Percentiles rank a stretch among this genome's conserved stretches.
phyloP scores from a whole-genome alignment of 2,113 vertebrate species.

The Laticauda laticaudata region DNA sequence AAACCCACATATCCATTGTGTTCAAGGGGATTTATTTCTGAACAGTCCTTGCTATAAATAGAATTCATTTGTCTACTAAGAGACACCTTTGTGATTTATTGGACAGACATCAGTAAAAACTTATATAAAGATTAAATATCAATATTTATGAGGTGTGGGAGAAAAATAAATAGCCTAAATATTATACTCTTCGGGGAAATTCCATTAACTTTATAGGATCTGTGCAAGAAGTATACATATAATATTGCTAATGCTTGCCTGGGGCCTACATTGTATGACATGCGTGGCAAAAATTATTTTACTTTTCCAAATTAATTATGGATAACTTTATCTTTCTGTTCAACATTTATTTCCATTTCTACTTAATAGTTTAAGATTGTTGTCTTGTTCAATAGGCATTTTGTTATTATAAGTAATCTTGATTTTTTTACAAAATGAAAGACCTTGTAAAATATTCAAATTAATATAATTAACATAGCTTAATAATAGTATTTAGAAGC shows the following conservation, averaged over 20 bases:
- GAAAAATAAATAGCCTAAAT: not conserved
- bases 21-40: not conserved
- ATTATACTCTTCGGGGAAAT: not conserved
- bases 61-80: not conserved
- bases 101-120: slow-evolving; percentile 17
- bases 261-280: not conserved
- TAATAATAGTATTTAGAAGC: not conserved
- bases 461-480: not conserved
- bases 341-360: not conserved
- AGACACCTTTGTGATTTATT: slow-evolving; percentile 2
- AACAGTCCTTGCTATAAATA: not conserved
- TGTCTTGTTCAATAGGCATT: not conserved
- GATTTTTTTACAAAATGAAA: not conserved
- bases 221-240: not conserved
- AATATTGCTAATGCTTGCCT: not conserved
- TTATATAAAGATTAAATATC: not conserved
- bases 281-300: not conserved
- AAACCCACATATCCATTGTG: not conserved
- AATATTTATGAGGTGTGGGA: slow-evolving; percentile 5
- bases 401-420: not conserved
- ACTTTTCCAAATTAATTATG: not conserved
- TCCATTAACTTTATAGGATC: not conserved
- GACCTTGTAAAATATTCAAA: not conserved
- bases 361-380: not conserved
- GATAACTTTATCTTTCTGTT: not conserved